phyloP scores from a whole-genome alignment of 2,888 invertebrate species.

The Anagyrus pseudococci region DNA sequence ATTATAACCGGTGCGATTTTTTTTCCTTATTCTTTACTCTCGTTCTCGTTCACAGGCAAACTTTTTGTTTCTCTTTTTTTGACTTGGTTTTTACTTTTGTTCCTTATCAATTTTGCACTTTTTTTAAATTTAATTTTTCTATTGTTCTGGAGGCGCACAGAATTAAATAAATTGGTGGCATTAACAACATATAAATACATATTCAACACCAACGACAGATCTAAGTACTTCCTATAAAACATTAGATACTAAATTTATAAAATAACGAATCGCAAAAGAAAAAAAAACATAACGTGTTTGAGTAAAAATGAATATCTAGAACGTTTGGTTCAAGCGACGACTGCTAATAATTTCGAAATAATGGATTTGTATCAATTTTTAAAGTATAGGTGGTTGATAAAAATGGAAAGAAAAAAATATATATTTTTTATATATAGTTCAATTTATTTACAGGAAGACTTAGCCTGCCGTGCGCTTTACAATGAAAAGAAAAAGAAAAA shows the following conservation, averaged over 20 bases:
- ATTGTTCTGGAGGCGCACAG: slow-evolving; percentile 33
- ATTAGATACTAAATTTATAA: not conserved
- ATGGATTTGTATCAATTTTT: not conserved
- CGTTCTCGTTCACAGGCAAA: slow-evolving; percentile 35
- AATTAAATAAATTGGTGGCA: slow-evolving; percentile 33
- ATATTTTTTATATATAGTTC: slow-evolving; percentile 31
- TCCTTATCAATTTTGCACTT: slow-evolving; percentile 36
- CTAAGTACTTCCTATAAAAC: slow-evolving; percentile 35
- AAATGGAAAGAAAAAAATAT: slow-evolving; percentile 29
- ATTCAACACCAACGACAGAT: slow-evolving; percentile 33
- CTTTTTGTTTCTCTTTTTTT: slow-evolving; percentile 35
- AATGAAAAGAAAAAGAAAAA: slow-evolving; percentile 38
- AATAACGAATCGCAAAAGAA: too few species aligned
- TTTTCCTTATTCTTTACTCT: slow-evolving; percentile 26
- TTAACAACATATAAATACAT: slow-evolving; percentile 34
- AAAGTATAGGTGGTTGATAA: slow-evolving; percentile 24
- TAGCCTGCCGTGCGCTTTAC: slow-evolving; percentile 41
- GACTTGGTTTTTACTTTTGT: slow-evolving; percentile 34
- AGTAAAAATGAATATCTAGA: not conserved
- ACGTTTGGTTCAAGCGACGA: not conserved
- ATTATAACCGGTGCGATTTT: slow-evolving; percentile 41
- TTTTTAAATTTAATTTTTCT: slow-evolving; percentile 30
- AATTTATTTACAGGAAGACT: slow-evolving; percentile 42
- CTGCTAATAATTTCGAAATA: not conserved
- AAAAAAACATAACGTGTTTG: not conserved